Percentiles rank a stretch among this genome's conserved stretches.
phyloP scores from a whole-genome alignment of 2,797 vertebrate species.

The Argya squamiceps region DNA sequence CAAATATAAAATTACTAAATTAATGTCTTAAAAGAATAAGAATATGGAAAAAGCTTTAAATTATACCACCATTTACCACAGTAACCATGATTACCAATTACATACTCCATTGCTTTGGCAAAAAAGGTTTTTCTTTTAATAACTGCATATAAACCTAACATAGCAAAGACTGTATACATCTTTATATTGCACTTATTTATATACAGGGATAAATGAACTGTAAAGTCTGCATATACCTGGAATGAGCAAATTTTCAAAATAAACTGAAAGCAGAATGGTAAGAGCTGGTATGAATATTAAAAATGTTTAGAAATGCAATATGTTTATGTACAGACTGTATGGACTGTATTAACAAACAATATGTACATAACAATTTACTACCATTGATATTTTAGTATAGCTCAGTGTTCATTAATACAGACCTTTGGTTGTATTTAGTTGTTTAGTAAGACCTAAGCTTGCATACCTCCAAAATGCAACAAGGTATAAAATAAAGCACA shows the following conservation, averaged over 20 bases:
- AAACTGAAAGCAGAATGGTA: conserved; percentile 76
- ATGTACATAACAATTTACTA: conserved; percentile 74
- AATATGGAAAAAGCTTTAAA: conserved; percentile 90
- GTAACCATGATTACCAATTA: conserved; percentile 80
- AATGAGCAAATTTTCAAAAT: conserved; percentile 75
- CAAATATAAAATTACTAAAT: conserved; percentile 93
- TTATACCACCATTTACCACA: conserved; percentile 81
- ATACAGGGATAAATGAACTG: conserved; percentile 84
- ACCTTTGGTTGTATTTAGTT: conserved; percentile 77
- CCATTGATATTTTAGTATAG: conserved; percentile 55
- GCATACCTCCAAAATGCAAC: conserved; percentile 62
- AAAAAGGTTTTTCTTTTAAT: conserved; percentile 82
- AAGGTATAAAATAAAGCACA: conserved; percentile 73
- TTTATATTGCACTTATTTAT: conserved; percentile 95
- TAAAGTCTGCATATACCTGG: conserved; percentile 73
- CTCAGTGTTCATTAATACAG: conserved; percentile 68
- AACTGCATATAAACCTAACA: conserved; percentile 92
- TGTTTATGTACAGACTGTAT: conserved; percentile 77
- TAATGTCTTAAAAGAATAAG: conserved; percentile 88
- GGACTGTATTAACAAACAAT: conserved; percentile 78
- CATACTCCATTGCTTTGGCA: conserved; percentile 91
- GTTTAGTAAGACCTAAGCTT: conserved; percentile 63
- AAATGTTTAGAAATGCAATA: conserved; percentile 84
- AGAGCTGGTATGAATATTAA: conserved; percentile 75
- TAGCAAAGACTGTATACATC: conserved; percentile 89